Base-by-base conservation (phyloP, 2,888 invertebrate genomes). In the Archips xylosteana region DNA sequence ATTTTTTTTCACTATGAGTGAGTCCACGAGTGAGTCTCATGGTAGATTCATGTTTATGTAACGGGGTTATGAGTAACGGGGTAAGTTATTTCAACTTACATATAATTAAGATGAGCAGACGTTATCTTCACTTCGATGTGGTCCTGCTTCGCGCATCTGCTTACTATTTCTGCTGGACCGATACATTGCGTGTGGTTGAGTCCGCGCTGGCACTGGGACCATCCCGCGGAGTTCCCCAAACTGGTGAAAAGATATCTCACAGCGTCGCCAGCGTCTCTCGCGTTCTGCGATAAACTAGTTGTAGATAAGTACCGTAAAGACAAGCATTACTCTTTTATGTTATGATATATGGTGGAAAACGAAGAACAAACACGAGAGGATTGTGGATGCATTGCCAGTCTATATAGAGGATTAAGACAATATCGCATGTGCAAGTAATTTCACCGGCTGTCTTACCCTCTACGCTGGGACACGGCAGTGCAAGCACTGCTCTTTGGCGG, bases 221-320 rank as follows among this genome's bases (percentile, higher is more conserved):
- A 91, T 0, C 80, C 67, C 0, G 90, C 85, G 1, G 76, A 66
- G 15, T 74, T 77, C 15, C 74, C 77, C 10, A 92, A 77, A 73
- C 84, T 87, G 61, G 75, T 63, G 2, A 79, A 65, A 3, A 90
- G 76, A 75, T 81, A 90, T 42, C 85, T 78, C 23, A 87, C 60
- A 2, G 86, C 80, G 65, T 91, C 92, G 12, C 87, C 84, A 75
- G 88, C 77, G 75, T 87, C 86, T 63, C 78, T 81, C 9, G 88
- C 84, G 47, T 89, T 84, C 91, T 91, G 78, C 66, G 83, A 85
- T 10, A 70, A 64, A 60, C 60, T 47, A 69, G 45, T 49, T 49
- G 49, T 49, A 45, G 12, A 45, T 45, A 45, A 45, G 3, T 45
- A 45, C 49, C n/a, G 2, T 49, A 49, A 49, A 49, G n/a, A n/a